These are phyloP conservation scores for Neogobius melanostomus DNA, from an alignment of 2,113 vertebrate genomes.

Conservation along the genomic window DNA sequence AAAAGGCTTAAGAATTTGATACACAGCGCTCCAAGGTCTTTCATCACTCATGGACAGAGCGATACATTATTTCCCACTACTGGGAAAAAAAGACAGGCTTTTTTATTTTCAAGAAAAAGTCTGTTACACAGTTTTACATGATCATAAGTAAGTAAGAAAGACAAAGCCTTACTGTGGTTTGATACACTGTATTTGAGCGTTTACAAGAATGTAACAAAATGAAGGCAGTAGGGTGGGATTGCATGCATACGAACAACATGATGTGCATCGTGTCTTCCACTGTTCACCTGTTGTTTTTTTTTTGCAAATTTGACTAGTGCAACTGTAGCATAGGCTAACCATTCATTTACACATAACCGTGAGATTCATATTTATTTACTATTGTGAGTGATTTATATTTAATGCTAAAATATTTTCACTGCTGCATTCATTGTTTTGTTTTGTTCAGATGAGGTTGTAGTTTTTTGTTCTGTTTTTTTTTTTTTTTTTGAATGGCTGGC, in stretches of 20 bases:
- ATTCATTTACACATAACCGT: slow-evolving; percentile 12
- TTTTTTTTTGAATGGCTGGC: slow-evolving; percentile 20
- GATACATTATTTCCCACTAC: too few species aligned
- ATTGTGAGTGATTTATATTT: slow-evolving; percentile 28
- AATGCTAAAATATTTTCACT: slow-evolving; percentile 34
- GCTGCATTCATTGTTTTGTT: slow-evolving; percentile 19
- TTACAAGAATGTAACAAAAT: not conserved
- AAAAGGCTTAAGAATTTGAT: too few species aligned
- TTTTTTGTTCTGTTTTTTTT: not conserved
- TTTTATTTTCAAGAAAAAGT: too few species aligned
- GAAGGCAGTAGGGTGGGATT: not conserved
- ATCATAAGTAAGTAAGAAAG: not conserved
- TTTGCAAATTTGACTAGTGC: not conserved
- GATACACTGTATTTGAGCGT: not conserved
- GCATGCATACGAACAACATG: not conserved
- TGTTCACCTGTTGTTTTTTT: not conserved
- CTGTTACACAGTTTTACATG: too few species aligned
- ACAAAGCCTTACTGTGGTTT: not conserved
- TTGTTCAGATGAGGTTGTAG: slow-evolving; percentile 6
- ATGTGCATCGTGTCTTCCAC: not conserved
- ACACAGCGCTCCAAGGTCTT: too few species aligned
- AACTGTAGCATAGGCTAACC: slow-evolving; percentile 8
- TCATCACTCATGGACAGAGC: too few species aligned
- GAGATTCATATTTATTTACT: slow-evolving; percentile 36
- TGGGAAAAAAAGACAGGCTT: too few species aligned